Evolutionary conservation across 2,113 vertebrate genomes (phyloP).

Genomic region (Cnemophilus loriae): DNA sequence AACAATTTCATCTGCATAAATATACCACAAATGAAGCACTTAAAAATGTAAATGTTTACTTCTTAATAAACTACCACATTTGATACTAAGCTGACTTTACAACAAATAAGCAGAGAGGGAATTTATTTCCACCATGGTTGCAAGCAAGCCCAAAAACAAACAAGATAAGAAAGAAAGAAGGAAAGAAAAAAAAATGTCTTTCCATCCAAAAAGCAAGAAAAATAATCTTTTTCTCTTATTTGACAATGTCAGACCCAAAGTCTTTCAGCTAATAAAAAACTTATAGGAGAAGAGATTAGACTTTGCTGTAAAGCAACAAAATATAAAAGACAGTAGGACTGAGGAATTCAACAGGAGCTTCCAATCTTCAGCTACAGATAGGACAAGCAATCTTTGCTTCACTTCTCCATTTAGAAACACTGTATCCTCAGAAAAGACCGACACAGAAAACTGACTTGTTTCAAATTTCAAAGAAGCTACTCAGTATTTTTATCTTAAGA

Average conservation of each 20-base stretch:
- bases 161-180: neutral
- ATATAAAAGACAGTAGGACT: neutral
- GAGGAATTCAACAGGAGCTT: neutral
- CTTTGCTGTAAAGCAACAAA: neutral
- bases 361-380: neutral
- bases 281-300: neutral
- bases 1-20: slow-evolving; percentile 3
- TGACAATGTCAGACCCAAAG: neutral
- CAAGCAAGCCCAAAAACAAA: neutral
- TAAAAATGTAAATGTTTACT: neutral
- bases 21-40: neutral
- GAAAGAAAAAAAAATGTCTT: neutral
- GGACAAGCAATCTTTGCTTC: neutral
- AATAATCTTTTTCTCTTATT: neutral
- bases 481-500: neutral
- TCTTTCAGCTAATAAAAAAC: neutral
- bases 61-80: neutral
- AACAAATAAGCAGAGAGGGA: neutral
- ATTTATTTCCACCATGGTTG: neutral
- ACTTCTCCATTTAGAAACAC: neutral
- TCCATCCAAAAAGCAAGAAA: neutral
- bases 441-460: neutral
- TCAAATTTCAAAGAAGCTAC: neutral
- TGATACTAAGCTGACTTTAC: neutral
- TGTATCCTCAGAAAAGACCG: neutral